Base-by-base conservation (phyloP, 2,113 vertebrate species). In the Vireo altiloquus region DNA sequence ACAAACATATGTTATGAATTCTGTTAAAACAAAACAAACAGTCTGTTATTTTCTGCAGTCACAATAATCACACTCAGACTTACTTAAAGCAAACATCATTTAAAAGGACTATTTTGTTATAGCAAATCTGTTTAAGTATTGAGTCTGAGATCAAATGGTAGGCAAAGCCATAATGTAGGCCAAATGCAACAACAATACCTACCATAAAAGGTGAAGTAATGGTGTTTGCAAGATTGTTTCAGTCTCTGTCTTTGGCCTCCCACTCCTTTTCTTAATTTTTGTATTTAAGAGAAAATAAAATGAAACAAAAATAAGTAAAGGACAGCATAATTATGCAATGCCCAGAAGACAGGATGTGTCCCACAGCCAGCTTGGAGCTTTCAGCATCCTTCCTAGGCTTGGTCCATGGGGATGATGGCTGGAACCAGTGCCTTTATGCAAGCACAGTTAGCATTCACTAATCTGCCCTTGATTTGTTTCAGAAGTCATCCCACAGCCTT, bases 1-100 rank as follows among this genome's bases (percentile, higher is more conserved):
- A 93, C 90, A 92, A 97, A 92, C 94, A 95, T 71, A 71, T 96
- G 95, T 88, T 90, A 91, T 90, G 69, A 90, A 91, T 91, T 97
- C 88, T 47, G 77, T 77, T 92, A 93, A 96, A 96, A 97, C 78
- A 93, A 97, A 96, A 97, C 86, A 94, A 96, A 94, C 82, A 95
- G 75, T 79, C 89, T 94, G 44, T 90, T 96, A 94, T 96, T 94
- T 96, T 93, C 64, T 71, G 69, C 94, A 94, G 84, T 85, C 90
- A 84, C 87, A 94, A 94, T 94, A 95, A 95, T 89, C 90, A 93
- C 79, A 84, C 75, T 86, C 72, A 88, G 80, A 85, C 87, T 87
- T 90, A 90, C 90, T 93, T 93, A 76, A 94, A 95, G 78, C 53
- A 97, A 97, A 90, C 71, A 94, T 53, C 2, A 89, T 87, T 92